Evolutionary conservation across 2,888 invertebrate species (phyloP).

Genomic region (Sarcophaga variegata): DNA sequence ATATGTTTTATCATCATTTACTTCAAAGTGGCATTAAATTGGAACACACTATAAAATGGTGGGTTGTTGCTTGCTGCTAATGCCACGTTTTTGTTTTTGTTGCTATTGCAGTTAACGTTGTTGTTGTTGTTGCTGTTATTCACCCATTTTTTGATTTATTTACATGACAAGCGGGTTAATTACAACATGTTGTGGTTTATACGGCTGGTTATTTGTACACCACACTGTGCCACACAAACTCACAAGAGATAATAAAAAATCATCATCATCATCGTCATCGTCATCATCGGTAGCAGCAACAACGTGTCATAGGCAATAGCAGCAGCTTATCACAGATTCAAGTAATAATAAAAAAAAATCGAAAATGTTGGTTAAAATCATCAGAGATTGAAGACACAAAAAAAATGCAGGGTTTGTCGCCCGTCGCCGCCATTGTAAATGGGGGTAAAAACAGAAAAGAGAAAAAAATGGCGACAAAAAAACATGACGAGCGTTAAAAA

Average conservation of each 20-base stretch:
- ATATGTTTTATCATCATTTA: slow-evolving; percentile 62
- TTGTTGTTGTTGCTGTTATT: slow-evolving; percentile 27
- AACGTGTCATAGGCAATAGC: slow-evolving; percentile 11
- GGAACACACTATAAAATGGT: slow-evolving; percentile 70
- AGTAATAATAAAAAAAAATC: slow-evolving; percentile 31
- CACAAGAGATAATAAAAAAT: slow-evolving; percentile 54
- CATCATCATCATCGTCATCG: slow-evolving; percentile 44
- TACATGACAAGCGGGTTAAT: slow-evolving; percentile 73
- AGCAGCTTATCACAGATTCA: background rate
- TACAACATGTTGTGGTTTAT: slow-evolving; percentile 72
- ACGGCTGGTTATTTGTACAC: slow-evolving; percentile 67
- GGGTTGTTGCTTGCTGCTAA: slow-evolving; percentile 59
- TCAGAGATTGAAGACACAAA: slow-evolving; percentile 57
- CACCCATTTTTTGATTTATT: slow-evolving; percentile 71
- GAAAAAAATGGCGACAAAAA: background rate
- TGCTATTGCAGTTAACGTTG: background rate
- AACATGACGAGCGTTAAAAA: slow-evolving; percentile 9
- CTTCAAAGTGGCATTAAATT: slow-evolving; percentile 63
- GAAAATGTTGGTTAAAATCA: slow-evolving; percentile 26
- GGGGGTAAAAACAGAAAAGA: background rate
- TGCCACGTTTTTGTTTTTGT: background rate
- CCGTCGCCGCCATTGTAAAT: background rate
- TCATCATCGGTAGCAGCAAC: slow-evolving; percentile 16
- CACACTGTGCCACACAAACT: slow-evolving; percentile 50
- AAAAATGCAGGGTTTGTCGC: background rate